Conservation (phyloP, 2,888 invertebrate species). For the Homarus gammarus region DNA sequence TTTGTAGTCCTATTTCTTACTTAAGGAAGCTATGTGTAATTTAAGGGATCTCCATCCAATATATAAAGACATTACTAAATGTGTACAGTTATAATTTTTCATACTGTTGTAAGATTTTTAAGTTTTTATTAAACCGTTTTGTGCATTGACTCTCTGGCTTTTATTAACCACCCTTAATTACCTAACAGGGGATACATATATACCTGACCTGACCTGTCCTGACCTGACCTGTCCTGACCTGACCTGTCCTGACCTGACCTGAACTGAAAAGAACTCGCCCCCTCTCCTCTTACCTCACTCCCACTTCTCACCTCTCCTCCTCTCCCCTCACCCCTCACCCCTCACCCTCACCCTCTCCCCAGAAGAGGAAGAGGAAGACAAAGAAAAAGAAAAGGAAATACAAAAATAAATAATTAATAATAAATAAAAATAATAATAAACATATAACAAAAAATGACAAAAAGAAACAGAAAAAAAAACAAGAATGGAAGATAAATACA, state of each 20-base stretch:
- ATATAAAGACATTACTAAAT: conserved; percentile 61
- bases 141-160: conserved; percentile 49
- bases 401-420: not conserved
- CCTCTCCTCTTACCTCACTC: not conserved
- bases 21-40: conserved; percentile 33
- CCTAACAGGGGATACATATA: not conserved
- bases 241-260: too few species aligned
- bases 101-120: conserved; percentile 73
- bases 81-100: conserved; percentile 71
- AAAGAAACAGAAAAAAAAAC: too few species aligned
- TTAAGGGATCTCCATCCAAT: conserved; percentile 60
- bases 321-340: not conserved
- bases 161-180: not conserved
- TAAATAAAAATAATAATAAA: too few species aligned
- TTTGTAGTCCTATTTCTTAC: conserved; percentile 51
- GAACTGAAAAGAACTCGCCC: not conserved
- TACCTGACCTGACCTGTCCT: too few species aligned
- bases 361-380: not conserved
- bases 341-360: not conserved
- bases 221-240: too few species aligned
- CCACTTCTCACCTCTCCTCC: not conserved
- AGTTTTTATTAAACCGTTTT: conserved; percentile 73
- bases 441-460: too few species aligned
- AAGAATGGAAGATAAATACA: too few species aligned
- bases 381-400: not conserved